phyloP scores from a whole-genome alignment of 2,888 invertebrate species.

The Chrysolina americana region DNA sequence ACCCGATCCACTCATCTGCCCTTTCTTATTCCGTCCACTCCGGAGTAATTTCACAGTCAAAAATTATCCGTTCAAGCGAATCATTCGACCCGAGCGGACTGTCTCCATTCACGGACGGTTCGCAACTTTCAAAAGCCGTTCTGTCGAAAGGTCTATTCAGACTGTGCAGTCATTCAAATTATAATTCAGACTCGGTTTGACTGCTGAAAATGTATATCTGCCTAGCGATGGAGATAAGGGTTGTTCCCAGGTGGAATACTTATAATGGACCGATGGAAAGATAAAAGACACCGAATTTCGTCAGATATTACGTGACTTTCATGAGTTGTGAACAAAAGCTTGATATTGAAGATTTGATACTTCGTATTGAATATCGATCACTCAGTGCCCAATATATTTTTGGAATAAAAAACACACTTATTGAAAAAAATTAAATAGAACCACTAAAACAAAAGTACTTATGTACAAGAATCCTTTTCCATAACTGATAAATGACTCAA shows the following conservation, averaged over 20 bases:
- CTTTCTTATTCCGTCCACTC: neutral
- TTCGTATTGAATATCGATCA: too few species aligned
- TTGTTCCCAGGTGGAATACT: slow-evolving; percentile 7
- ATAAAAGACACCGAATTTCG: neutral
- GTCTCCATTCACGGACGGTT: slow-evolving; percentile 7
- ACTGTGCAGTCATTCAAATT: slow-evolving; percentile 30
- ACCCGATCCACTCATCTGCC: neutral
- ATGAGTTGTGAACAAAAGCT: neutral
- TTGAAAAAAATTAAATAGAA: too few species aligned
- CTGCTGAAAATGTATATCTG: slow-evolving; percentile 30
- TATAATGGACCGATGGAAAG: neutral
- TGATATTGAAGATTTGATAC: too few species aligned
- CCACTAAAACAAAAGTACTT: too few species aligned
- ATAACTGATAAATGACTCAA: too few species aligned
- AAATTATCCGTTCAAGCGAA: slow-evolving; percentile 17
- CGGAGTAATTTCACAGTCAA: slow-evolving; percentile 20
- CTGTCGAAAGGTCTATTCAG: slow-evolving; percentile 36
- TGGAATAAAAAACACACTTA: too few species aligned
- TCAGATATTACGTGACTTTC: neutral
- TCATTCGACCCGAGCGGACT: slow-evolving; percentile 17
- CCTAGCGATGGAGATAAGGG: neutral
- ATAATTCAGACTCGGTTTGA: slow-evolving; percentile 29
- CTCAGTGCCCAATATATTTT: too few species aligned
- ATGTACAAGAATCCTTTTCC: too few species aligned
- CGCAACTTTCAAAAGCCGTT: slow-evolving; percentile 33